phyloP scores from a whole-genome alignment of 2,888 invertebrate species.

The Trichopoda pennipes region DNA sequence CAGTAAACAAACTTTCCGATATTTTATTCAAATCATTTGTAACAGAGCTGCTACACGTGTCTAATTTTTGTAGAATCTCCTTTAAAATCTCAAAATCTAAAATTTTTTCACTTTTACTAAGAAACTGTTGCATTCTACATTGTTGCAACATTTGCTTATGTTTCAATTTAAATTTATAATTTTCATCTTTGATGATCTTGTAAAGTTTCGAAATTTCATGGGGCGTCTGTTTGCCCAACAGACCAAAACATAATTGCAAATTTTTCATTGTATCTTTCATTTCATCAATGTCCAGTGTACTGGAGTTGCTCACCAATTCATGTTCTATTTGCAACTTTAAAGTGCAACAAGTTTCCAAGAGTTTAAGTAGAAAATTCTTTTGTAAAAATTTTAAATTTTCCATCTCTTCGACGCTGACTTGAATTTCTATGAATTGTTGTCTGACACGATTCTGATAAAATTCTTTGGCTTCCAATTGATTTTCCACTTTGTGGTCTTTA shows the following conservation, averaged over 20 bases:
- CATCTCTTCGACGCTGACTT: slow-evolving; percentile 86
- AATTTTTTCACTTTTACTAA: slow-evolving; percentile 85
- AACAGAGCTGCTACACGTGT: slow-evolving; percentile 68
- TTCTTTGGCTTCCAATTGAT: slow-evolving; percentile 86
- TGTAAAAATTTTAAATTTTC: slow-evolving; percentile 87
- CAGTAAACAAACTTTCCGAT: slow-evolving; percentile 35
- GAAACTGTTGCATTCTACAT: slow-evolving; percentile 87
- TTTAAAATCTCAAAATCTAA: slow-evolving; percentile 86
- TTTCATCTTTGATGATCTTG: slow-evolving; percentile 84
- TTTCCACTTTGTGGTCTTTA: slow-evolving; percentile 86
- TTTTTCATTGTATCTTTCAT: slow-evolving; percentile 85
- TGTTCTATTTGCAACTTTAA: slow-evolving; percentile 89
- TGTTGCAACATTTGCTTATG: slow-evolving; percentile 88
- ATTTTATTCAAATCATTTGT: slow-evolving; percentile 69
- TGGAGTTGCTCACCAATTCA: slow-evolving; percentile 86
- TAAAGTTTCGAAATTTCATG: slow-evolving; percentile 85
- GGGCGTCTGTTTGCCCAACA: slow-evolving; percentile 82
- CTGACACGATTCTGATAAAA: slow-evolving; percentile 85
- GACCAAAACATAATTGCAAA: slow-evolving; percentile 83
- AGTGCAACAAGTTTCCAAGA: slow-evolving; percentile 88
- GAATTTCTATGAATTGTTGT: slow-evolving; percentile 85
- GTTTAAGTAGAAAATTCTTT: slow-evolving; percentile 87
- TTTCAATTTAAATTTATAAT: slow-evolving; percentile 85
- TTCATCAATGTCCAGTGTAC: slow-evolving; percentile 85
- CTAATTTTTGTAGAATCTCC: slow-evolving; percentile 82